Base-by-base conservation (phyloP, 2,797 vertebrate genomes). In the Argyrosomus regius region DNA sequence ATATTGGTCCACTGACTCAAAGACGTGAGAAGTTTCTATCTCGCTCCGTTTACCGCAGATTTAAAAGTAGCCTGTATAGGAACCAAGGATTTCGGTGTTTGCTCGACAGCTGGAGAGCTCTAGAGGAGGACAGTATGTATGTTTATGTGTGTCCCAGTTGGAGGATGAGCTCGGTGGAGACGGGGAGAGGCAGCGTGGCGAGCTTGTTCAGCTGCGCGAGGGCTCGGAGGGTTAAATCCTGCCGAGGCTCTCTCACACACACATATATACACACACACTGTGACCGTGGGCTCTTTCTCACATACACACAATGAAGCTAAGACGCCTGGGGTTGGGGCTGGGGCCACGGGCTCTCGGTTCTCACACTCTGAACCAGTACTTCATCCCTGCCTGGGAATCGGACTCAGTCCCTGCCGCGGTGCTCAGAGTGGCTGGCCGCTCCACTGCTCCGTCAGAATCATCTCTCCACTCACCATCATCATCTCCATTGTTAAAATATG, bases 171-270 rank as follows among this genome's bases (percentile, higher is more conserved):
- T 35, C 54, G 46, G 83, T 78, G 81, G 67, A 85, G 90, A 86
- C 76, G 62, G 83, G 81, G 88, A 92, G 86, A 93, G 88, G 83
- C 91, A 50, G 89, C 75, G 69, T 71, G 87, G 86, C 75, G 73
- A 93, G 94, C 94, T 95, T 95, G 93, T 93, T 93, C 94, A 95
- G 93, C 95, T 95, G 95, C 71, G 68, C 56, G 56, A 94, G 92
- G 92, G 91, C 93, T 92, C 83, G 64, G 84, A 89, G 93, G 93
- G 94, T 95, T 94, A 91, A 93, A 92, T 87, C 91, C 90, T 89
- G 88, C 88, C 81, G 90, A 83, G 86, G 89, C 82, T 76, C 80
- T 88, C 82, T 77, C 87, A 83, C 78, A 72, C 83, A 81, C 84
- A 81, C 58, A 80, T 77, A 39, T 39, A 72, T 81, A 85, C 82